Conservation (phyloP, 1,140 invertebrate species). For the Dendroctonus ponderosae region DNA sequence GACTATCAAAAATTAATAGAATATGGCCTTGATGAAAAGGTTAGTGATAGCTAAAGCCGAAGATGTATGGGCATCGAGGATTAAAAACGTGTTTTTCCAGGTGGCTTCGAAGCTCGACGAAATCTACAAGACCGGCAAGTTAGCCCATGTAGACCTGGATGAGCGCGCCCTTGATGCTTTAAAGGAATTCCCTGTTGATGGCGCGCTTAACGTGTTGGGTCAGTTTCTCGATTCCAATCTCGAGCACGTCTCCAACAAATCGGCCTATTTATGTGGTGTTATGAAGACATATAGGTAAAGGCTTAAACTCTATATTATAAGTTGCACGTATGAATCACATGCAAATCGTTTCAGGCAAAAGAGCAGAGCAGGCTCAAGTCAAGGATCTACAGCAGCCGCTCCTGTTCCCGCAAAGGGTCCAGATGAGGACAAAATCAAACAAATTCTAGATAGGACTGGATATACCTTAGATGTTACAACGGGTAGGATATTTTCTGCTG, state of each 20-base stretch:
- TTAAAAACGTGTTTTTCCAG: slow-evolving; percentile 8
- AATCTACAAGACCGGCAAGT: slow-evolving; percentile 96
- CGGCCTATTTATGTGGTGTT: slow-evolving; percentile 94
- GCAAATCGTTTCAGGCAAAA: slow-evolving; percentile 67
- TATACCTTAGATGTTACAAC: slow-evolving; percentile 98
- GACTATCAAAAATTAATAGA: slow-evolving; percentile 86
- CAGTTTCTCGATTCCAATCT: slow-evolving; percentile 96
- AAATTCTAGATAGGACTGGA: slow-evolving; percentile 87
- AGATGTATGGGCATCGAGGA: too few relatives aligned
- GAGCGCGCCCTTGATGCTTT: slow-evolving; percentile 93
- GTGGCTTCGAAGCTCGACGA: slow-evolving; percentile 90
- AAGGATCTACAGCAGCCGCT: slow-evolving; percentile 60
- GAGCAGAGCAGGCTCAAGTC: slow-evolving; percentile 72
- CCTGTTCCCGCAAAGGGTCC: slow-evolving; percentile 79
- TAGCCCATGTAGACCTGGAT: slow-evolving; percentile 91
- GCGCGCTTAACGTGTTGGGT: slow-evolving; percentile 88
- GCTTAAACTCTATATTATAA: too few relatives aligned
- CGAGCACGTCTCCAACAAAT: slow-evolving; percentile 98
- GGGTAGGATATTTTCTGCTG: slow-evolving; percentile 53
- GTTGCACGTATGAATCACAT: neutral
- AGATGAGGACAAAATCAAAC: slow-evolving; percentile 95
- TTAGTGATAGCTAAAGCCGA: neutral
- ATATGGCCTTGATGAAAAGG: slow-evolving; percentile 91
- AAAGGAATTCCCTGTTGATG: slow-evolving; percentile 95
- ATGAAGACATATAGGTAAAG: slow-evolving; percentile 85